Evolutionary conservation across 2,888 invertebrate species (phyloP).

Genomic region (Tromatobia lineatoria): DNA sequence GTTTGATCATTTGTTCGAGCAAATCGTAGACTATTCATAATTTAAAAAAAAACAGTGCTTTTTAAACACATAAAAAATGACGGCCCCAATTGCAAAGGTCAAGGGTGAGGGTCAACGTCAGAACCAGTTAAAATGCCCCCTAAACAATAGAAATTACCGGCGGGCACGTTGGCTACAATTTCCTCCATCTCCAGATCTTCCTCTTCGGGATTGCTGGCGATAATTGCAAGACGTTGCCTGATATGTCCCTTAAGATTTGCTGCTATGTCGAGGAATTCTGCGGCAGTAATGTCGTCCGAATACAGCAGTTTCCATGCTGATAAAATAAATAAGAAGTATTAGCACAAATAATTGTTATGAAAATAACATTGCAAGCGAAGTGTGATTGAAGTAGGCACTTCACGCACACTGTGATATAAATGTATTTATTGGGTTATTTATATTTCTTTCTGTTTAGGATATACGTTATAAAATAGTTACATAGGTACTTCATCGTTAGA

Average conservation of each 20-base stretch:
- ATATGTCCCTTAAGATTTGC: slow-evolving; percentile 1
- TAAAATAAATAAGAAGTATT: not conserved
- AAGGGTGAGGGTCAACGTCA: too few relatives aligned
- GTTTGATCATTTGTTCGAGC: too few relatives aligned
- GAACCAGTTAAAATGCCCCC: not conserved
- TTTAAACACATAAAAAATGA: not conserved
- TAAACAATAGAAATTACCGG: not conserved
- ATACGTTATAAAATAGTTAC: too few relatives aligned
- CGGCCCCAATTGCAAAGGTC: not conserved
- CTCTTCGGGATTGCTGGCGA: not conserved
- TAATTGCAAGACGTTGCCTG: not conserved
- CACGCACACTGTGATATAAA: too few relatives aligned
- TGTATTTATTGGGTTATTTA: too few relatives aligned
- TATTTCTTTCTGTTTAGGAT: too few relatives aligned
- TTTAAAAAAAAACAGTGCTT: too few relatives aligned
- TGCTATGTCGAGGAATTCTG: slow-evolving; percentile 5
- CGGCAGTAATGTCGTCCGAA: not conserved
- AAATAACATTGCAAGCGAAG: too few relatives aligned
- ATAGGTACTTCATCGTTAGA: too few relatives aligned
- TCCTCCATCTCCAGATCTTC: slow-evolving; percentile 19
- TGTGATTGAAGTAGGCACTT: too few relatives aligned
- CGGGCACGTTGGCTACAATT: not conserved
- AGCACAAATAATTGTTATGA: not conserved
- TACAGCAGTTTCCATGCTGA: slow-evolving; percentile 24
- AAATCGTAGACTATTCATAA: too few relatives aligned